These are phyloP conservation scores for Centroberyx gerrardi DNA, from an alignment of 2,797 vertebrate genomes.

Conservation along the genomic window DNA sequence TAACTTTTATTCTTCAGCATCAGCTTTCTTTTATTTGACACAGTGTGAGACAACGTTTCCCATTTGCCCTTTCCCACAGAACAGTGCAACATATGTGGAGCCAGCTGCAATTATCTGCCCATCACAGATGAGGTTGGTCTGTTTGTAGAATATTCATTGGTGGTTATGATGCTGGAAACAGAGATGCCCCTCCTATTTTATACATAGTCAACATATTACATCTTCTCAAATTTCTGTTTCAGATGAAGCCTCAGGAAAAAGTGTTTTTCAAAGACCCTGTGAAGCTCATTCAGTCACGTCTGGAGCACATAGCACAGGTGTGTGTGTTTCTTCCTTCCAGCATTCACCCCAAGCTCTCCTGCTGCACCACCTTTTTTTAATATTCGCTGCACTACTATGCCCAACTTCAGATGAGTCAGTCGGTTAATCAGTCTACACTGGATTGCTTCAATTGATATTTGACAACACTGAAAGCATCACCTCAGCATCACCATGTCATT, in stretches of 20 bases:
- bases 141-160: neutral
- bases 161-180: neutral
- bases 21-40: neutral
- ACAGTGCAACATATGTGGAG: conserved; percentile 88
- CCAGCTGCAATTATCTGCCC: conserved; percentile 86
- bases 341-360: neutral
- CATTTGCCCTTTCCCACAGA: conserved; percentile 73
- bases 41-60: neutral
- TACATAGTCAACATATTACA: neutral
- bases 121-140: conserved; percentile 88
- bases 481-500: neutral
- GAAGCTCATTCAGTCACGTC: conserved; percentile 84
- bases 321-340: conserved; percentile 34
- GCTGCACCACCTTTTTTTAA: conserved; percentile 21
- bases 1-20: neutral
- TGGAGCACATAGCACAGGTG: conserved; percentile 89
- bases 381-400: conserved; percentile 16
- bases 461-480: conserved; percentile 23
- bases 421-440: conserved; percentile 11
- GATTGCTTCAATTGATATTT: neutral
- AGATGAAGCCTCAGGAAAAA: conserved; percentile 92
- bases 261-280: conserved; percentile 89
- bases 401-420: conserved; percentile 43
- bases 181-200: neutral
- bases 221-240: conserved; percentile 21